Conservation (phyloP, 2,797 vertebrate genomes). For the Ibycter americanus region DNA sequence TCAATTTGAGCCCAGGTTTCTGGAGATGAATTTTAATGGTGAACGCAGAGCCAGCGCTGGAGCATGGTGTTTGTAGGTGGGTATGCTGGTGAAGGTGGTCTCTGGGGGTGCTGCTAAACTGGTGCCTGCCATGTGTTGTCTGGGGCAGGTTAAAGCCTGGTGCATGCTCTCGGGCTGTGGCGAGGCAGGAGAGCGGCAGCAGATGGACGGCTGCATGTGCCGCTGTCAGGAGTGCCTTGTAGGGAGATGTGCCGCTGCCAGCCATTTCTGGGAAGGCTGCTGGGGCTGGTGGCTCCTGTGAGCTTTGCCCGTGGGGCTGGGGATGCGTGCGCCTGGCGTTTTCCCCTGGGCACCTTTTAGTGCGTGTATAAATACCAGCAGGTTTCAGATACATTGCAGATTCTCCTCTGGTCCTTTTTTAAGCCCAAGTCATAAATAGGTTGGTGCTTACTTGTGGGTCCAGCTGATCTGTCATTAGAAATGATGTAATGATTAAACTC, state of each 20-base stretch:
- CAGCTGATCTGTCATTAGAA: neutral
- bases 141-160: neutral
- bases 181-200: neutral
- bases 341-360: neutral
- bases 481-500: neutral
- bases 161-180: neutral
- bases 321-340: neutral
- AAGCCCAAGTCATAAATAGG: neutral
- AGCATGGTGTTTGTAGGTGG: fast-evolving
- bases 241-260: neutral
- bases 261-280: slow-evolving; percentile 4
- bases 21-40: neutral
- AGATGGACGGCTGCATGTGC: neutral
- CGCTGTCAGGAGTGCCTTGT: neutral
- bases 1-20: neutral
- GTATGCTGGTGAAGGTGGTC: neutral
- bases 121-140: neutral
- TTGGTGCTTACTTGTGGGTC: neutral
- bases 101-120: neutral
- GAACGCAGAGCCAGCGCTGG: neutral
- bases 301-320: neutral
- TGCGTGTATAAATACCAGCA: slow-evolving; percentile 6
- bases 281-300: neutral
- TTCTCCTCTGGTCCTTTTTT: neutral
- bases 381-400: neutral